Conservation (phyloP, 2,888 invertebrate species). For the Cynaeus angustus region DNA sequence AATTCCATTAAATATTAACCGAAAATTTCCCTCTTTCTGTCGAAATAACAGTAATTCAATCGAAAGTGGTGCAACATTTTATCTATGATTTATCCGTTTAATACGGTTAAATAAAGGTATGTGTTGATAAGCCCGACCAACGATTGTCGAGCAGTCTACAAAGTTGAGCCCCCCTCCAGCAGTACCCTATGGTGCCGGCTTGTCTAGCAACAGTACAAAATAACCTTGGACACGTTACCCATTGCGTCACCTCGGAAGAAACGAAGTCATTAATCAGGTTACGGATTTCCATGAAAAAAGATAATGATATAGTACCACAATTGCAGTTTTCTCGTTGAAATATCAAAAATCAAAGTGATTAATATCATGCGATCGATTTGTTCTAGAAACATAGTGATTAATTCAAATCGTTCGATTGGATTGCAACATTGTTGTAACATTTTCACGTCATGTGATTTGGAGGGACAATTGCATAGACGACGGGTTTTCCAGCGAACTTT, state of each 20-base stretch:
- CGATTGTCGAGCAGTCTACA: constrained; percentile 1
- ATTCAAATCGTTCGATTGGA: too few relatives aligned
- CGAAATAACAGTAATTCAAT: background rate
- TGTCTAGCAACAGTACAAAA: constrained; percentile 23
- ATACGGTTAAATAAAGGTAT: background rate
- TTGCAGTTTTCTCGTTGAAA: too few relatives aligned
- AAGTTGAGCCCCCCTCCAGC: constrained; percentile 18
- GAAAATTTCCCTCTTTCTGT: background rate
- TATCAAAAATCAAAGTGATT: too few relatives aligned
- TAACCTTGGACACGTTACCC: constrained; percentile 19
- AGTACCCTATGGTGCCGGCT: constrained; percentile 28
- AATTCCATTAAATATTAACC: background rate
- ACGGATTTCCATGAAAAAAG: background rate
- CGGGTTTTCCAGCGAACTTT: too few relatives aligned
- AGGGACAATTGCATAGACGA: too few relatives aligned
- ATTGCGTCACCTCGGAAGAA: constrained; percentile 16
- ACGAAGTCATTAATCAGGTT: constrained; percentile 2
- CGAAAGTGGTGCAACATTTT: constrained; percentile 13
- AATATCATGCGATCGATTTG: too few relatives aligned
- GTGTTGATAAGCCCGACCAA: background rate
- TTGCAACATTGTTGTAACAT: too few relatives aligned
- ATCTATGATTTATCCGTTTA: constrained; percentile 9
- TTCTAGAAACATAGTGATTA: too few relatives aligned
- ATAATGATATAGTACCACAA: background rate
- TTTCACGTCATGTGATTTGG: too few relatives aligned